Evolutionary conservation across 2,113 vertebrate species (phyloP).

Genomic region (Cettia cetti): DNA sequence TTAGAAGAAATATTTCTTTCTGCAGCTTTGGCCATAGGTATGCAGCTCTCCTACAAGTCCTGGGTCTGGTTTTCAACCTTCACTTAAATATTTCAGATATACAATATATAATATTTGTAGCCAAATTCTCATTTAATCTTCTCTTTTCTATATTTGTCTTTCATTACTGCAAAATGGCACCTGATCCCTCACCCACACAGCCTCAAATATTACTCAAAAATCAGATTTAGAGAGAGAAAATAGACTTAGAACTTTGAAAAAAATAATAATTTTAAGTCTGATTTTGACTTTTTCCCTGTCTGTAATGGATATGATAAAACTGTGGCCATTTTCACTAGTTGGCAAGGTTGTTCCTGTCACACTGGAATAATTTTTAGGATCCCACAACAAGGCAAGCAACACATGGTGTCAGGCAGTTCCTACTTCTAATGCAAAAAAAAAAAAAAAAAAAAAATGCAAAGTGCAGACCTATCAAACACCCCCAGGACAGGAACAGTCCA

Average conservation of each 20-base stretch:
- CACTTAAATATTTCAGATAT: background rate
- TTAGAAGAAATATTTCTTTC: background rate
- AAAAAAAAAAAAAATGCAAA: background rate
- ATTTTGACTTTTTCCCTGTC: background rate
- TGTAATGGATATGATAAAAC: background rate
- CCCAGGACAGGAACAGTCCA: background rate
- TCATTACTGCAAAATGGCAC: background rate
- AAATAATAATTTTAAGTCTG: too few relatives aligned
- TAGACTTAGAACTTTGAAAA: rapidly evolving
- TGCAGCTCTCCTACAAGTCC: background rate
- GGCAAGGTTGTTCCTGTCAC: background rate
- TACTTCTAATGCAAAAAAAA: background rate
- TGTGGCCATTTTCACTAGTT: background rate
- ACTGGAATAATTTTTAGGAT: background rate
- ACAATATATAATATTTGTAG: background rate
- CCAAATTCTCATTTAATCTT: background rate
- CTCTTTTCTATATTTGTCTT: background rate
- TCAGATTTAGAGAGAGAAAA: background rate
- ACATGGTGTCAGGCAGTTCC: background rate
- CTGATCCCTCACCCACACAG: background rate
- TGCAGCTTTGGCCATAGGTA: background rate
- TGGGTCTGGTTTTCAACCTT: background rate
- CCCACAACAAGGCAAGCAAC: background rate
- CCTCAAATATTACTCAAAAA: background rate
- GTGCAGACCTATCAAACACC: background rate